Evolutionary conservation across 2,888 invertebrate species (phyloP).

Genomic region (Hypena proboscidalis): DNA sequence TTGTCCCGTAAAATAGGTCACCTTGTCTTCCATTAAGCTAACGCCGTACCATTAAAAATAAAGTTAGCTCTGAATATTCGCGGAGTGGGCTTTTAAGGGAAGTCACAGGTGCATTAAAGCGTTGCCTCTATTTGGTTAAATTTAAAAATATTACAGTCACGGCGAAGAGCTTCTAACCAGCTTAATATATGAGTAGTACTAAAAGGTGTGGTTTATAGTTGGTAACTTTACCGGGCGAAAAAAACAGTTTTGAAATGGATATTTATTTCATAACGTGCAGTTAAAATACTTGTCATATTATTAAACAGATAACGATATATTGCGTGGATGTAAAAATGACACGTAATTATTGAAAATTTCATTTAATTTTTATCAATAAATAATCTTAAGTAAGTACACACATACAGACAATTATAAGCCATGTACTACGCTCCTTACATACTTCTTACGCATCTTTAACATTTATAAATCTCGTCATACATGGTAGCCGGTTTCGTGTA

Average conservation of each 20-base stretch:
- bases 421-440: no score
- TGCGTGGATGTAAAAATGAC: no score
- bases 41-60: slow-evolving; percentile 79
- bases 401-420: no score
- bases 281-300: no score
- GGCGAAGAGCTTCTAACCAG: slow-evolving; percentile 42
- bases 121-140: slow-evolving; percentile 67
- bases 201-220: slow-evolving; percentile 27
- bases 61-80: slow-evolving; percentile 67
- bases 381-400: no score
- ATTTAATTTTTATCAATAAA: no score
- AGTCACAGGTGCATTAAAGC: slow-evolving; percentile 80
- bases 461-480: no score
- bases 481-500: no score
- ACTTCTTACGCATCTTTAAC: no score
- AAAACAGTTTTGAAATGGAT: not conserved
- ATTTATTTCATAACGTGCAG: not conserved
- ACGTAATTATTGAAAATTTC: no score
- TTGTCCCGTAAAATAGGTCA: slow-evolving; percentile 79
- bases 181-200: slow-evolving; percentile 31
- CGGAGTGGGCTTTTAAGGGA: slow-evolving; percentile 72
- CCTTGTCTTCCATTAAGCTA: slow-evolving; percentile 78
- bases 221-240: slow-evolving; percentile 12
- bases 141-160: slow-evolving; percentile 68
- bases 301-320: no score